Evolutionary conservation across 2,888 invertebrate genomes (phyloP), one percentile per base, ranked within the genome.

Genomic region (Hedychridium roseum): DNA sequence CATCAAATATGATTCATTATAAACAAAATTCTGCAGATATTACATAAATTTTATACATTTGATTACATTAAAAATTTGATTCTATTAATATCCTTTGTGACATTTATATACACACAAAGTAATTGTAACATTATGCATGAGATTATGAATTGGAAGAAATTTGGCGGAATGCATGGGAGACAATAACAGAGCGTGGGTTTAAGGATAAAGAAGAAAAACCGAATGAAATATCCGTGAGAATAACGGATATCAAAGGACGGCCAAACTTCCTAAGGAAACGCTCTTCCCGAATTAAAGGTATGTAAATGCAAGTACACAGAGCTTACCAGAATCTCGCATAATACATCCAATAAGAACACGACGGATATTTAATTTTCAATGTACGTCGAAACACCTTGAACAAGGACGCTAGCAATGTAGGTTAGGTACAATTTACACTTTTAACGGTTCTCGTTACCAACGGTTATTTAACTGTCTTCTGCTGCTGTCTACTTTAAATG

Each of bases 381-480:
- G 9, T 6, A 23, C 5, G 5, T 23, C 9, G 9, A 23, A 23
- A 23, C 5, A 23, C 23, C n/a, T n/a, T n/a, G n/a, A 23, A 9
- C 9, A 23, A 5, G 23, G 9, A 23, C 5, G 23, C 9, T 23
- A 6, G 23, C 9, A 23, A 9, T 23, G 5, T 23, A 23, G 23
- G 23, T 23, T 23, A 23, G 23, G 23, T 6, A 6, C 5, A 5
- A 9, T 6, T 6, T 6, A 23, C 5, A 23, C 23, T 9, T 23
- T 6, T 23, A 6, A 6, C 23, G n/a, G n/a, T n/a, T n/a, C n/a
- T n/a, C n/a, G n/a, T n/a, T n/a, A n/a, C n/a, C n/a, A n/a, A n/a
- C n/a, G n/a, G 5, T 23, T 5, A 23, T 23, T 30, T 38, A 45
- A 58, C 55, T 57, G 68, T 63, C 64, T 61, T 67, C 66, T 60